Evolutionary conservation across 2,888 invertebrate genomes (phyloP), one percentile per base, ranked within the genome.

Genomic region (Drosophila subsilvestris): DNA sequence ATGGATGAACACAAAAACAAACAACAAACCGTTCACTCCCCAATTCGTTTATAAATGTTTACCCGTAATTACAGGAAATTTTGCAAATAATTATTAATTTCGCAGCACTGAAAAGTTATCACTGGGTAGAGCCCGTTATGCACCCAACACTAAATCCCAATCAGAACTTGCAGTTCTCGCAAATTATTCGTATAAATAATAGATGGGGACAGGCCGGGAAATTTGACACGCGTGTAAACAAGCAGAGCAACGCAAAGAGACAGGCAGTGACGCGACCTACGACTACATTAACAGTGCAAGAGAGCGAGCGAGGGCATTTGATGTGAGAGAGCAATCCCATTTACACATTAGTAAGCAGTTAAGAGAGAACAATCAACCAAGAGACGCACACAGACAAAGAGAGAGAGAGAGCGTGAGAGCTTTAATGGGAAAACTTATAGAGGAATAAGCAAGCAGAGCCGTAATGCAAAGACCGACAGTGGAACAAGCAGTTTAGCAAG

Each of bases 231-330:
- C 37, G 37, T 18, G 32, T 7, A 54, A 54, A 61, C 51, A 42
- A 25, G 37, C 50, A 29, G 17, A 25, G 25, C 49, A 49, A 22
- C 22, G 17, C 27, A 20, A 27, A n/a, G 32, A 32, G 14, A 29
- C 37, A 37, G 37, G 8, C 56, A 12, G 45, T 18, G 45, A 27
- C 20, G 56, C 59, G 59, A 59, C 59, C 59, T 59, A 59, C 58
- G 54, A 58, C 51, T 32, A 51, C 59, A 59, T 54, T 54, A 59
- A 37, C 53, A 47, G n/a, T 10, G 25, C 20, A 14, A 45, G 14
- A 29, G 20, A 51, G 61, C 42, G 48, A 27, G 60, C 25, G 44
- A 42, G 12, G 32, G 18, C 44, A 54, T 45, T n/a, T 45, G 44
- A 47, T 45, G 18, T 45, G 44, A 47, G 60, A 43, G 60, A 44